Evolutionary conservation across 2,797 vertebrate species (phyloP), one percentile per base, ranked within the genome.

Genomic region (Cottoperca gobio): DNA sequence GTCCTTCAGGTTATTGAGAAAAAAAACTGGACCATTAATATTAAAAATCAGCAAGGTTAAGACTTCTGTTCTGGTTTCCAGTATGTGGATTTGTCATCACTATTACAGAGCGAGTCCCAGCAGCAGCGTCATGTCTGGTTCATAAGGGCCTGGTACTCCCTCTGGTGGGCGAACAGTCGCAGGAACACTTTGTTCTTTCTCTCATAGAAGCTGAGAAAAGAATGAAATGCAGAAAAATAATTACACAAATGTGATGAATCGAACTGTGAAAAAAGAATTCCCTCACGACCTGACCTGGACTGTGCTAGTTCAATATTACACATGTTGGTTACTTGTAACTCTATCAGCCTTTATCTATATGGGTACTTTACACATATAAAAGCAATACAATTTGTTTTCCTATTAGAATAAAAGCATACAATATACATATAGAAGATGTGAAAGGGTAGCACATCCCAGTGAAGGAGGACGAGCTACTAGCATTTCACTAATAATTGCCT

Each of bases 141-240:
- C 97, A 99, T 99, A 82, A 99, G 95, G 19, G 91, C 83, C 54
- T 92, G 94, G 87, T 97, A 99, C 76, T 97, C 96, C 88, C 92
- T 95, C 94, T 99, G 98, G 88, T 99, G 97, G 83, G 95, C 94
- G 40, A 95, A 93, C 2, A 99, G 94, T 58, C 93, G 95, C 92
- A 96, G 87, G 92, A 98, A 99, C 8, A 99, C 97, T 68, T 92
- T 48, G 0, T 97, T 97, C 80, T 99, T 99, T 90, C 94, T 97
- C 85, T 96, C 94, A 63, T 99, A 99, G 89, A 97, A 98, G 72
- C 98, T 99, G 89, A 5, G 54, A 59, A 69, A 63, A 67, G 19
- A 2, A 64, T 16, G 2, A 21, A 17, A 58, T 39, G 24, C 5
- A 35, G 6, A 31, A 19, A n/a, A 54, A 40, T 4, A 12, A 43